A percentile compares a stretch with the other conserved stretches of the same genome.
phyloP scores from a whole-genome alignment of 2,113 vertebrate genomes.

The Brachypodius melanocephalos region DNA sequence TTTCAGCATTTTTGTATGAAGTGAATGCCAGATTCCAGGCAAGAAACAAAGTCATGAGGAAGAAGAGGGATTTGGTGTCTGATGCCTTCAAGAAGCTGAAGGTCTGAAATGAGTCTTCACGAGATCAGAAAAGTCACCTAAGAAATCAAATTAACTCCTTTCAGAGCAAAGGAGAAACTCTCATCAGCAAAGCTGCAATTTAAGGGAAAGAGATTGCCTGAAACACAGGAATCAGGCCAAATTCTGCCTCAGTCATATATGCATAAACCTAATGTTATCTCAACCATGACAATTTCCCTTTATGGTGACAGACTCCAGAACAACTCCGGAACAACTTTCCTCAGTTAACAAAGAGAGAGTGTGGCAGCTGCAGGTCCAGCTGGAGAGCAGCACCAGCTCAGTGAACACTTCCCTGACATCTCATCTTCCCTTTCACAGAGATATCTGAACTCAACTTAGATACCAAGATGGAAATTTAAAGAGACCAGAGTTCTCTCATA shows the following conservation, averaged over 20 bases:
- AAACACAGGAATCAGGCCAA: background rate
- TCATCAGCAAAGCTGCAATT: background rate
- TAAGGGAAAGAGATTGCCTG: background rate
- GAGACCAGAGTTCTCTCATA: background rate
- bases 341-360: background rate
- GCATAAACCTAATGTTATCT: background rate
- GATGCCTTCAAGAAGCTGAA: constrained; percentile 6
- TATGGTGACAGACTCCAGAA: background rate
- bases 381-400: background rate
- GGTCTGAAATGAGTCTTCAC: background rate
- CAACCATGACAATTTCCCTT: background rate
- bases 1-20: background rate
- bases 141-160: background rate
- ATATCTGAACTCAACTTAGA: background rate
- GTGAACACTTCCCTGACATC: background rate
- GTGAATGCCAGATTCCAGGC: background rate
- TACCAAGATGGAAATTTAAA: background rate
- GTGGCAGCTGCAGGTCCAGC: background rate
- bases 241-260: background rate
- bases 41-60: background rate
- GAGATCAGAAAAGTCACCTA: background rate
- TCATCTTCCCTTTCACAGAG: background rate
- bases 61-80: background rate
- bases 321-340: background rate
- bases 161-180: background rate